Base-by-base conservation (phyloP, 2,888 invertebrate genomes). In the Caenorhabditis auriculariae region DNA sequence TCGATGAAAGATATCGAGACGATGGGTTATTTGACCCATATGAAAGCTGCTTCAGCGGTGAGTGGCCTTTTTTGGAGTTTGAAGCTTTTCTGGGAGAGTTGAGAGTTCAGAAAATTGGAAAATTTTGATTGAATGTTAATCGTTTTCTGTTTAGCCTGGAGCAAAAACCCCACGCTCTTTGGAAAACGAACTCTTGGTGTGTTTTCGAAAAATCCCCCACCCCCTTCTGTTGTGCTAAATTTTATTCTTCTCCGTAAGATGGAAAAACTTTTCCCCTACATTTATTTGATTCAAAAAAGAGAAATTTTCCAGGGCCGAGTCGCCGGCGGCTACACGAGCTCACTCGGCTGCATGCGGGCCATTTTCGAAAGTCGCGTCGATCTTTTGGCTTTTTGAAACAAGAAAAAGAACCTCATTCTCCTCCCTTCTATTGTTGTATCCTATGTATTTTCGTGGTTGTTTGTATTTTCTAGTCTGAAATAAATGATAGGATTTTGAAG, bases 291-390 rank as follows among this genome's bases (percentile, higher is more conserved):
- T 12, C 4, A 6, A 48, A 9, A 37, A 12, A 7, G n/a, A 35
- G 21, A 38, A 49, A 49, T 32, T 28, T 56, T 64, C 17, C 49
- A 64, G 54, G 63, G 54, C 6, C 52, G 66, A 1, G 24, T 69
- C 28, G 80, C 80, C 27, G 80, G 79, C 19, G 80, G 72, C n/a
- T 80, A 65, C 56, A 66, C 69, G 17, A 46, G 74, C 17, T 54
- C 60, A 3, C 32, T 76, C 15, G 78, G 74, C 9, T 75, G 75
- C 43, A 49, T 51, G 9, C 69, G 79, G 6, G 77, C 78, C 9
- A 60, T 80, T 9, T 59, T 76, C 49, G 80, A 80, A 52, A 64
- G 72, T 4, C 63, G 77, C 15, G 38, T 71, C 38, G 80, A 80
- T 52, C 55, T 79, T 19, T 61, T 75, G 48, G 37, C 60, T 0